phyloP scores from a whole-genome alignment of 2,888 invertebrate genomes.

The Perizoma flavofasciatum region DNA sequence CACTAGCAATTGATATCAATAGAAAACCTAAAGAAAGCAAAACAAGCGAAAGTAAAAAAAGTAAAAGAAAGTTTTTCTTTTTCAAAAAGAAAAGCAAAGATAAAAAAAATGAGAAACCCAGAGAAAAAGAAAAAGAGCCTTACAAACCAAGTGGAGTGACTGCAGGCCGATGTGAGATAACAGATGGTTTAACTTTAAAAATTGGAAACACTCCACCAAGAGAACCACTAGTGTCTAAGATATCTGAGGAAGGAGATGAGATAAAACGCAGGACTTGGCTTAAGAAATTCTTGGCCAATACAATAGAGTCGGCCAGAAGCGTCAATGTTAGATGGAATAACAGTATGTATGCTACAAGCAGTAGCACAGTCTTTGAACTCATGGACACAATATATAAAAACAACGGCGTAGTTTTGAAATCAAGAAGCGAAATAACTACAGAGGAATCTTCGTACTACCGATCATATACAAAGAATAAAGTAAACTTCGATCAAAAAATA shows the following conservation, averaged over 20 bases:
- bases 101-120: conserved; percentile 36
- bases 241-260: conserved; percentile 46
- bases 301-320: conserved; percentile 59
- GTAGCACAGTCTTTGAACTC: conserved; percentile 64
- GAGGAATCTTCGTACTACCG: conserved; percentile 50
- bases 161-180: conserved; percentile 66
- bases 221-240: conserved; percentile 25
- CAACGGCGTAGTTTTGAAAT: conserved; percentile 52
- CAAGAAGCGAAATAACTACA: conserved; percentile 58
- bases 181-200: conserved; percentile 60
- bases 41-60: conserved; percentile 45
- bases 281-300: conserved; percentile 52
- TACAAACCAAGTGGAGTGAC: conserved; percentile 61
- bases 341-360: conserved; percentile 61
- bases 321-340: conserved; percentile 70
- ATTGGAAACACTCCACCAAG: conserved; percentile 42
- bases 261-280: conserved; percentile 60
- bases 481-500: conserved; percentile 60
- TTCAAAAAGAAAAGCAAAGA: conserved; percentile 58
- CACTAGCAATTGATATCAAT: conserved; percentile 33
- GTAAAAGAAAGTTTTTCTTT: conserved; percentile 62
- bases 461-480: conserved; percentile 47
- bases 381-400: conserved; percentile 64
- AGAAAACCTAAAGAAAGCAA: conserved; percentile 27
- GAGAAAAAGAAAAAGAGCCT: conserved; percentile 44